Evolutionary conservation across 2,888 invertebrate species (phyloP), one percentile per base, ranked within the genome.

Genomic region (Lycia hirtaria): DNA sequence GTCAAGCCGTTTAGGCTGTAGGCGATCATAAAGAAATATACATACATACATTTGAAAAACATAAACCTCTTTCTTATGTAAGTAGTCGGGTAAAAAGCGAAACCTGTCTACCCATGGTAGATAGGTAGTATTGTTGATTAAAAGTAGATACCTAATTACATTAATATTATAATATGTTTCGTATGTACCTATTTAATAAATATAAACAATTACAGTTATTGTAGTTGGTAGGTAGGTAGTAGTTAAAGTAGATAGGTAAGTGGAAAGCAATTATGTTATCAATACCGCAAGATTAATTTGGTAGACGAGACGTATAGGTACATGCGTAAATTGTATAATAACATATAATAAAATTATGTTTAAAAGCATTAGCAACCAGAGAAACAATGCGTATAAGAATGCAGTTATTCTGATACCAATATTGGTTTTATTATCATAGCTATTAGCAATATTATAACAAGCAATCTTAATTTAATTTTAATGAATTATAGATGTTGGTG

Each of bases 371-470:
- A 24, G 45, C 28, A 24, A 20, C 15, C 15, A 43, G 15, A 35
- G n/a, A 12, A 12, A 7, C 14, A 50, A 50, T 50, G 33, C 45
- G 30, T 22, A 19, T 14, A 50, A 38, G 15, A 33, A 48, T 44
- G 60, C 50, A 63, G 66, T 68, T 67, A 63, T 65, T 49, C 41
- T 52, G 44, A 65, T 50, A 56, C n/a, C n/a, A n/a, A n/a, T 53
- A 54, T 56, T 61, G 47, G 48, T 33, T 52, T 61, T 60, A 60
- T 45, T 60, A 67, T 64, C 62, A 17, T 14, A 43, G 17, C 24
- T 40, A 40, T 24, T 26, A 37, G 19, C 30, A n/a, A n/a, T n/a
- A n/a, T n/a, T n/a, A n/a, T n/a, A n/a, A n/a, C n/a, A 41, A 41
- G 22, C 15, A 41, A 24, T 41, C 9, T 30, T 35, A 37, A 35